These are phyloP conservation scores for Globia sparganii DNA, from an alignment of 2,888 invertebrate genomes.

Conservation along the genomic window DNA sequence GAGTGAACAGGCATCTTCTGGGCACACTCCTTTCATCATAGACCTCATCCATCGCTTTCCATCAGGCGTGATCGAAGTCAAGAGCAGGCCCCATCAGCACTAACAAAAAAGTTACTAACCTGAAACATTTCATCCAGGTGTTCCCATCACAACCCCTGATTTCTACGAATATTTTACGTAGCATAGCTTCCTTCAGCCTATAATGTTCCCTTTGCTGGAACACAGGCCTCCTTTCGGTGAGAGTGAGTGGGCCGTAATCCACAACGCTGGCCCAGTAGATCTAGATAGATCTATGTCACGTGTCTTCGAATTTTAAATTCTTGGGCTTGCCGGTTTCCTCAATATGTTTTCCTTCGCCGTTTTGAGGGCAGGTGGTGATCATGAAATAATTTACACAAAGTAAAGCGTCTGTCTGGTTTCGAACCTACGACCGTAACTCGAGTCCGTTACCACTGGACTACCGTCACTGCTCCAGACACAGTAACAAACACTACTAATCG, in stretches of 20 bases:
- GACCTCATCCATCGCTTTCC: no score
- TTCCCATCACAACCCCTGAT: background rate
- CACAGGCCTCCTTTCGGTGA: background rate
- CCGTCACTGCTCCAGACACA: no score
- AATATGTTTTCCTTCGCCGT: background rate
- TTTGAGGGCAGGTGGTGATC: background rate
- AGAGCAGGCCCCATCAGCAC: no score
- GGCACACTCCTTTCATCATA: no score
- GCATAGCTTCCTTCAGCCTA: background rate
- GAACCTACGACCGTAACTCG: background rate
- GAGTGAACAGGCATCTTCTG: no score
- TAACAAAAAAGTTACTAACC: background rate
- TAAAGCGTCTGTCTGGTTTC: background rate
- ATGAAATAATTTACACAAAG: background rate
- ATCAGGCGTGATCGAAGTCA: no score
- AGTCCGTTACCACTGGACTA: background rate
- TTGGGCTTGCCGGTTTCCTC: background rate
- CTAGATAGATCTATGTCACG: background rate
- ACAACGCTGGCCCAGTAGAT: background rate
- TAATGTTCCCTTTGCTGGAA: background rate
- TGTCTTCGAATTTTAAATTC: background rate
- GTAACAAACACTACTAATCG: conserved; percentile 11
- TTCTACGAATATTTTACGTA: background rate
- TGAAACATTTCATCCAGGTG: background rate
- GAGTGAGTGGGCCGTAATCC: background rate